Base-by-base conservation (phyloP, 2,888 invertebrate genomes). In the Eupithecia insigniata region DNA sequence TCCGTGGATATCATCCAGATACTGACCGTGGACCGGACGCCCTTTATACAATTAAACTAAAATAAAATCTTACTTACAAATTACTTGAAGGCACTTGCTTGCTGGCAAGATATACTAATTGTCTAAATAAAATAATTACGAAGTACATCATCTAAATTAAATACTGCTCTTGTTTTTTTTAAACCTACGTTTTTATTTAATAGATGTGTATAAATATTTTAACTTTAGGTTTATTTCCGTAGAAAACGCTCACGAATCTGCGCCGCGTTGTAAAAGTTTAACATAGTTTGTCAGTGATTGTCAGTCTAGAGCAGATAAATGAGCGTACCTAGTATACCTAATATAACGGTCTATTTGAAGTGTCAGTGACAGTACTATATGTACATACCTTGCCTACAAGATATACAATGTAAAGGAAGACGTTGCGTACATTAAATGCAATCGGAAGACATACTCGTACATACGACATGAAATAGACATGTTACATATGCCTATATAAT, bases 21-120 rank as follows among this genome's bases (percentile, higher is more conserved):
- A 12, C 12, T 32, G n/a, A n/a, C n/a, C n/a, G n/a, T n/a, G n/a
- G n/a, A n/a, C n/a, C n/a, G 46, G 46, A 51, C 22, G n/a, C 51
- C 51, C 51, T 10, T 3, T 16, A 28, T 28, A 58, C 16, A 58
- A 43, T 8, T 18, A 16, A 16, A 58, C 12, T 22, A 28, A 14
- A 58, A 16, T 55, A 8, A 55, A 12, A 28, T 28, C 4, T 28
- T 16, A 28, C 58, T 28, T 12, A 28, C 26, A 28, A 28, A 8
- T 51, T 51, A 51, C 12, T 14, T 28, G 55, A 83, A 87, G 86
- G 86, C 87, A 87, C 87, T 83, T 82, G 83, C 87, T 83, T 82
- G 83, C 80, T 86, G 88, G 88, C 88, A 88, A 88, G 87, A 85
- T 71, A 71, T 71, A 62, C 5, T 43, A 66, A 58, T 67, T 67